These are phyloP conservation scores for Apocrypta bakeri DNA, from an alignment of 1,140 invertebrate genomes.

Conservation along the genomic window DNA sequence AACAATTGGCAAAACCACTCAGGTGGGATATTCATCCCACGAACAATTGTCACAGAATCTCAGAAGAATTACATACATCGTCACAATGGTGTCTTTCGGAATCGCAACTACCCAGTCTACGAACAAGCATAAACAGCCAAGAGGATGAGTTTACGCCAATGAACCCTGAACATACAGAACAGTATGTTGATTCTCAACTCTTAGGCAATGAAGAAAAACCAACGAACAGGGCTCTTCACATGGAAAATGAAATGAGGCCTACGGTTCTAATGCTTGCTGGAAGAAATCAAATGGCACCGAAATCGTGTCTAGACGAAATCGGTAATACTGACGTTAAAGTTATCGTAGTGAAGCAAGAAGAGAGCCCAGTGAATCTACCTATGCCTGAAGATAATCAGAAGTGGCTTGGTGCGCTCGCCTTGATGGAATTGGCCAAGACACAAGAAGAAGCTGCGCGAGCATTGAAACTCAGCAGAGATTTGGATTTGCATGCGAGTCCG, in stretches of 20 bases:
- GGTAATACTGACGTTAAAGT: slow-evolving; percentile 56
- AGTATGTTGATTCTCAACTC: slow-evolving; percentile 34
- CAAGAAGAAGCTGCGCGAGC: slow-evolving; percentile 62
- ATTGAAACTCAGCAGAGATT: slow-evolving; percentile 54
- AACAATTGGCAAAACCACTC: slow-evolving; percentile 71
- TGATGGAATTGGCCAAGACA: slow-evolving; percentile 78
- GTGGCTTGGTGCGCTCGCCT: slow-evolving; percentile 79
- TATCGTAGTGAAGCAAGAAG: slow-evolving; percentile 64
- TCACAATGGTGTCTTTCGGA: slow-evolving; percentile 49
- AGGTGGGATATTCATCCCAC: slow-evolving; percentile 68
- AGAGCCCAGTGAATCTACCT: slow-evolving; percentile 58
- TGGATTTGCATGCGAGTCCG: slow-evolving; percentile 52
- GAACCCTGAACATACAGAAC: background rate
- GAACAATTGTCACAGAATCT: slow-evolving; percentile 38
- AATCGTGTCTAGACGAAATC: slow-evolving; percentile 44
- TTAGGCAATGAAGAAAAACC: slow-evolving; percentile 13
- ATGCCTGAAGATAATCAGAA: slow-evolving; percentile 74
- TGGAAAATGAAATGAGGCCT: slow-evolving; percentile 75
- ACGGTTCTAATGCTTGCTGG: slow-evolving; percentile 76
- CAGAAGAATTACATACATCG: slow-evolving; percentile 31
- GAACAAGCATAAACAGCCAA: background rate
- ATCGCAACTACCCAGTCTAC: slow-evolving; percentile 36
- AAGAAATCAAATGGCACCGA: slow-evolving; percentile 55
- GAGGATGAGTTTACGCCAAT: background rate
- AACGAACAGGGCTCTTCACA: slow-evolving; percentile 41